phyloP scores from a whole-genome alignment of 2,113 vertebrate species.

The Alouatta palliata region DNA sequence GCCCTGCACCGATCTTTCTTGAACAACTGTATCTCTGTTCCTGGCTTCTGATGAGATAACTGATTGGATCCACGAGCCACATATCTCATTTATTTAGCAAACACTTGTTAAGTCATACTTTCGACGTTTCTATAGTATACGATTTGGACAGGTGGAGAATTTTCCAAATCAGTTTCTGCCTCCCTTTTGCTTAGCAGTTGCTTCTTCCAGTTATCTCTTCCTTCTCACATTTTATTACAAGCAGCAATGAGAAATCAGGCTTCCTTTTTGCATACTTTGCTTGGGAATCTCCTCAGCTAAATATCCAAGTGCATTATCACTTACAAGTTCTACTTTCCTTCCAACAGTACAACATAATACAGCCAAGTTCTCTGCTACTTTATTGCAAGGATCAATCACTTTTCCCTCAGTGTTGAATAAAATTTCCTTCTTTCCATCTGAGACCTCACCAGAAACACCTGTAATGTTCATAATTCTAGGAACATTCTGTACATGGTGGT shows the following conservation, averaged over 20 bases:
- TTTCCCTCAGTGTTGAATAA: not conserved
- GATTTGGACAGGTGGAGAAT: not conserved
- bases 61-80: not conserved
- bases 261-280: not conserved
- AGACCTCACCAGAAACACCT: not conserved
- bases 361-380: not conserved
- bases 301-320: not conserved
- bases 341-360: not conserved
- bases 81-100: not conserved
- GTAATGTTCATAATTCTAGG: not conserved
- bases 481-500: not conserved
- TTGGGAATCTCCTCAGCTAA: not conserved
- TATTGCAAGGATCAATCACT: not conserved
- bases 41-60: not conserved
- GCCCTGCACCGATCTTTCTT: not conserved
- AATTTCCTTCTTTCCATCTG: not conserved
- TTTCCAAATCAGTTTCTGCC: not conserved
- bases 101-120: not conserved
- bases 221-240: not conserved
- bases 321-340: not conserved
- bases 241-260: not conserved
- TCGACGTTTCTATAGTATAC: not conserved
- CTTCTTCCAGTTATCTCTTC: not conserved
- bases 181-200: not conserved
- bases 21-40: not conserved